Base-by-base conservation (phyloP, 2,113 vertebrate genomes). In the Bettongia penicillata region DNA sequence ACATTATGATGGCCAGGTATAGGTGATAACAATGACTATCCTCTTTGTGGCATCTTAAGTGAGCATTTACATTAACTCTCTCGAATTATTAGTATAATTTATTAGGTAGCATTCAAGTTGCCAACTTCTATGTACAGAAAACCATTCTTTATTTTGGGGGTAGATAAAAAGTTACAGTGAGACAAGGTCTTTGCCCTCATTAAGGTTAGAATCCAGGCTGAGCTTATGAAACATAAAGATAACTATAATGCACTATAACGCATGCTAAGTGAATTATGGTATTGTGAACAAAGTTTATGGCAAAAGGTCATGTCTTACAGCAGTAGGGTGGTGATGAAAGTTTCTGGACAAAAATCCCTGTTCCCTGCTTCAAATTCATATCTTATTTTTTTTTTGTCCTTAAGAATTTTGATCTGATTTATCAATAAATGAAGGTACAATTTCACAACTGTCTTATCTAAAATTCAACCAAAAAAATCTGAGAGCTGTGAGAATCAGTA, bases 321-420 rank as follows among this genome's bases (percentile, higher is more conserved):
- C 12, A 14, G 2, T 68, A 68, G 31, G 61, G 68, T 84, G 68
- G 68, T 84, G 19, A 84, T 84, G 68, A 19, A 84, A 84, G 19
- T 84, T 84, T 84, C 6, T 84, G 68, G n/a, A 84, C 37, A 43
- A 43, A 43, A 84, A n/a, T 7, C 14, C 57, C 14, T 84, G 5
- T 43, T 84, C 16, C 68, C 6, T 43, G n/a, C n/a, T 23, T 84
- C 68, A 84, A 43, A 84, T 84, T 23, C n/a, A 84, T 84, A 77
- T n/a, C 12, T 77, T 77, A 77, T 68, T 68, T 53, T 77, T 43
- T 43, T 89, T 77, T 84, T 92, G 49, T 16, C 52, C 49, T 68
- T 51, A 53, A 68, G 93, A 16, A 6, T 43, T 84, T 96, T 43
- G 48, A 50, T 91, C 93, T 96, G 92, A 50, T 51, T 89, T 43